Conservation (phyloP, 1,140 invertebrate species). For the Ostrea denselamellosa region DNA sequence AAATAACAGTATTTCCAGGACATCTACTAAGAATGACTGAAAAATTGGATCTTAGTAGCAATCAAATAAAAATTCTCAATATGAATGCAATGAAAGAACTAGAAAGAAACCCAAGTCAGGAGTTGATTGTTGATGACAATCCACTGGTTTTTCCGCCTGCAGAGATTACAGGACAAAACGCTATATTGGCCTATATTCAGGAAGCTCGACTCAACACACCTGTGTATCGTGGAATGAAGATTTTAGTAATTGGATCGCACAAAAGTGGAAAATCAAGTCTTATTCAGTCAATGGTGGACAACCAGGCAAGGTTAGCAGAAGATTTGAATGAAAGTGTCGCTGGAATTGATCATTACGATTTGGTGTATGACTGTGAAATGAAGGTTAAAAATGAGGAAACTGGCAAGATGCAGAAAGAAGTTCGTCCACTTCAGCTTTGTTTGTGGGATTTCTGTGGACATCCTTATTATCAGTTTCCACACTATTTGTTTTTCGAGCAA, state of each 20-base stretch:
- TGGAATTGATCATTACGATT: slow-evolving; percentile 71
- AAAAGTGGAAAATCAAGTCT: slow-evolving; percentile 75
- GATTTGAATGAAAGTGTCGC: slow-evolving; percentile 66
- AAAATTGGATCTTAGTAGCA: slow-evolving; percentile 71
- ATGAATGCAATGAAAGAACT: slow-evolving; percentile 68
- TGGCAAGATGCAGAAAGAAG: slow-evolving; percentile 47
- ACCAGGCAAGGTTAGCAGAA: slow-evolving; percentile 69
- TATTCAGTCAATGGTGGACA: slow-evolving; percentile 73
- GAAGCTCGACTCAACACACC: slow-evolving; percentile 70
- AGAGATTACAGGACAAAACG: slow-evolving; percentile 71
- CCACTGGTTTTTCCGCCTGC: slow-evolving; percentile 71
- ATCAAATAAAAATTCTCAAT: slow-evolving; percentile 71
- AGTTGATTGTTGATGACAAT: slow-evolving; percentile 71
- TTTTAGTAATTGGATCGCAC: slow-evolving; percentile 70
- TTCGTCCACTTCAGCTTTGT: slow-evolving; percentile 64
- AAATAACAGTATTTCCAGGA: slow-evolving; percentile 72
- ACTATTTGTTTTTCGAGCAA: slow-evolving; percentile 74
- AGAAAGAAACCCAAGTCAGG: slow-evolving; percentile 63
- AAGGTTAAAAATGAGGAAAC: slow-evolving; percentile 57
- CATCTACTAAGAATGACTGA: slow-evolving; percentile 69
- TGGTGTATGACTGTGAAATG: slow-evolving; percentile 67
- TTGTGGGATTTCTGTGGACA: slow-evolving; percentile 76
- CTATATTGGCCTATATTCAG: slow-evolving; percentile 73
- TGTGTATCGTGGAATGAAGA: slow-evolving; percentile 72
- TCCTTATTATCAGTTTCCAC: slow-evolving; percentile 72